These are phyloP conservation scores for Doryteuthis pealeii DNA, from an alignment of 1,140 invertebrate species.

Conservation along the genomic window DNA sequence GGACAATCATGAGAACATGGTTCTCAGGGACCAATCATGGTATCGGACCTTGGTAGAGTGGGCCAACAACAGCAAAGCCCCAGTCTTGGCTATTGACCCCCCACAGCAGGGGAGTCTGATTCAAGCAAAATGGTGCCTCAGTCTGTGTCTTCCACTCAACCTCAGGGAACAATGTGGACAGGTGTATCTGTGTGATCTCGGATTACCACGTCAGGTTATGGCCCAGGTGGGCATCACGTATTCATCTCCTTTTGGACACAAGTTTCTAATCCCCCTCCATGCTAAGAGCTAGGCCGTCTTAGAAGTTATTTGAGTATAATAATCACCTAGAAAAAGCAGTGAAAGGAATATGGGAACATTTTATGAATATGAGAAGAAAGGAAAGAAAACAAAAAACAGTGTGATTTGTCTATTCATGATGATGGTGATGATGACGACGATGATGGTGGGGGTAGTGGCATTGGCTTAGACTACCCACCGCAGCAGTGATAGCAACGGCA, in stretches of 20 bases:
- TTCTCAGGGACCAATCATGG: constrained; percentile 50
- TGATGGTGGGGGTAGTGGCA: no score
- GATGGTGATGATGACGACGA: not conserved
- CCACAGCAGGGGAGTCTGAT: constrained; percentile 66
- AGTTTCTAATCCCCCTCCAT: constrained; percentile 84
- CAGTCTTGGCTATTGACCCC: constrained; percentile 79
- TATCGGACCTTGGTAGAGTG: constrained; percentile 65
- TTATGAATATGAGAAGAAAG: no score
- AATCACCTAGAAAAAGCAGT: not conserved
- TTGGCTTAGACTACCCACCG: no score
- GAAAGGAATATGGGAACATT: not conserved
- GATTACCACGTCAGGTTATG: constrained; percentile 77
- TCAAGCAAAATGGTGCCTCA: constrained; percentile 73
- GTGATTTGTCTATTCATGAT: not conserved
- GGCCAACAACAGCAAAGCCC: constrained; percentile 74
- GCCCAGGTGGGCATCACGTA: constrained; percentile 77
- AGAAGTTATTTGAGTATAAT: not conserved
- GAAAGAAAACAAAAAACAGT: not conserved
- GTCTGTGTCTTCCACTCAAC: constrained; percentile 75
- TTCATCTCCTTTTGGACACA: constrained; percentile 83
- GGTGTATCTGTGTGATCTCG: constrained; percentile 84
- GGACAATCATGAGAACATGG: constrained; percentile 60
- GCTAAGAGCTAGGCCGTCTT: constrained; percentile 17
- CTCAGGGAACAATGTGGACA: constrained; percentile 73
- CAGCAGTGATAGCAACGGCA: no score